Conservation (phyloP, 2,113 vertebrate species). For the Phalacrocorax carbo region DNA sequence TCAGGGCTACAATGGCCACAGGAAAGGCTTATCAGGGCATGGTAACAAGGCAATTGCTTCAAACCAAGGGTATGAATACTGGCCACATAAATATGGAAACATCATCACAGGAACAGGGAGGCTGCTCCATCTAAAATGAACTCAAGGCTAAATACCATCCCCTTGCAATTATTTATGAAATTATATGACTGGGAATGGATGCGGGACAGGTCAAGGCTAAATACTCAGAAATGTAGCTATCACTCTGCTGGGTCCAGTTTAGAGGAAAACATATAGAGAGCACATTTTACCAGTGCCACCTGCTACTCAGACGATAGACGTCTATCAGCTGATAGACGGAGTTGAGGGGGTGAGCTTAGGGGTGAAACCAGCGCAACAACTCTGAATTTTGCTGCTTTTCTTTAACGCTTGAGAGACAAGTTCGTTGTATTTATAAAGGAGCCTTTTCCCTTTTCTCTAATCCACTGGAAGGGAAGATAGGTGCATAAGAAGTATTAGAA, state of each 20-base stretch:
- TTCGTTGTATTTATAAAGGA: background rate
- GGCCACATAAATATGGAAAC: background rate
- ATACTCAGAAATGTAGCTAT: background rate
- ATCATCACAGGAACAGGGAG: background rate
- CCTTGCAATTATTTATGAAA: background rate
- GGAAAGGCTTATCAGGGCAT: conserved; percentile 11
- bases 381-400: background rate
- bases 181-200: background rate
- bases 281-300: background rate
- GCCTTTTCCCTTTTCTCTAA: background rate
- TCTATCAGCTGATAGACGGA: background rate
- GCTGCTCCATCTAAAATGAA: background rate
- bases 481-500: background rate
- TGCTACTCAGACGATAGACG: background rate
- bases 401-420: background rate
- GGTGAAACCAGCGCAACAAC: background rate
- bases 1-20: conserved; percentile 5
- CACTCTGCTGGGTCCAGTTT: background rate
- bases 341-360: background rate
- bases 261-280: background rate
- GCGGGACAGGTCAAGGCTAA: background rate
- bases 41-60: background rate
- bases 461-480: background rate
- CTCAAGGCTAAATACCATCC: conserved; percentile 31
- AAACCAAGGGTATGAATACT: background rate